These are phyloP conservation scores for Strongylocentrotus purpuratus DNA, from an alignment of 35 echinoderm and acorn worm genomes.

Conservation along the genomic window DNA sequence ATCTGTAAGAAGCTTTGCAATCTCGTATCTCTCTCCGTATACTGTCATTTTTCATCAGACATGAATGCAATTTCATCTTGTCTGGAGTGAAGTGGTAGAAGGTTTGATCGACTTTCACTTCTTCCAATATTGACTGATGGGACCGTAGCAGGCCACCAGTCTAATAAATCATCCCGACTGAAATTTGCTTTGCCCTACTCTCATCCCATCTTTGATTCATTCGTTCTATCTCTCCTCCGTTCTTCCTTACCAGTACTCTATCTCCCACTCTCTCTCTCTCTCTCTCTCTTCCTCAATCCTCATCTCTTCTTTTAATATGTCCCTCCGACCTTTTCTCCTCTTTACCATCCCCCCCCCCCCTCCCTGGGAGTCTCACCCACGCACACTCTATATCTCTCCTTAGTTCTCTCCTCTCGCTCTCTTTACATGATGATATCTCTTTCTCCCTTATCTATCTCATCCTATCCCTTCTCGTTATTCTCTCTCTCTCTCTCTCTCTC, in stretches of 20 bases:
- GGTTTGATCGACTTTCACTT: neutral
- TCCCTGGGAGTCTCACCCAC: too few relatives aligned
- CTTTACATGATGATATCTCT: too few relatives aligned
- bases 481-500: too few relatives aligned
- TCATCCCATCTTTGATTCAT: neutral
- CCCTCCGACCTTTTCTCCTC: neutral
- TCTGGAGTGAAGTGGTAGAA: neutral
- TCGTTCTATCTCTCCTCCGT: neutral
- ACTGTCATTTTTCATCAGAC: conserved; percentile 9
- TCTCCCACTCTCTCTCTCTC: too few relatives aligned
- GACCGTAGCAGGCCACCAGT: neutral
- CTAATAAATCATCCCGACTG: neutral
- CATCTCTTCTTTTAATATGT: neutral
- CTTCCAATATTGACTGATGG: conserved; percentile 16
- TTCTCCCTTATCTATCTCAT: too few relatives aligned
- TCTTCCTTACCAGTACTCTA: neutral
- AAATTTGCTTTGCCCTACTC: neutral
- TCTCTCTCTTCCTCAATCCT: too few relatives aligned
- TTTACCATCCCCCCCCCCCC: too few relatives aligned
- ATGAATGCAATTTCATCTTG: neutral
- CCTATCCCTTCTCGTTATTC: too few relatives aligned
- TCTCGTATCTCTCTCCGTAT: neutral
- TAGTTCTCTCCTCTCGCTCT: too few relatives aligned
- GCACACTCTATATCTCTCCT: too few relatives aligned
- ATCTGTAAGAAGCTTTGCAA: too few relatives aligned